Evolutionary conservation across 2,888 invertebrate genomes (phyloP), one percentile per base, ranked within the genome.

Genomic region (Acanthosepion esculentum): DNA sequence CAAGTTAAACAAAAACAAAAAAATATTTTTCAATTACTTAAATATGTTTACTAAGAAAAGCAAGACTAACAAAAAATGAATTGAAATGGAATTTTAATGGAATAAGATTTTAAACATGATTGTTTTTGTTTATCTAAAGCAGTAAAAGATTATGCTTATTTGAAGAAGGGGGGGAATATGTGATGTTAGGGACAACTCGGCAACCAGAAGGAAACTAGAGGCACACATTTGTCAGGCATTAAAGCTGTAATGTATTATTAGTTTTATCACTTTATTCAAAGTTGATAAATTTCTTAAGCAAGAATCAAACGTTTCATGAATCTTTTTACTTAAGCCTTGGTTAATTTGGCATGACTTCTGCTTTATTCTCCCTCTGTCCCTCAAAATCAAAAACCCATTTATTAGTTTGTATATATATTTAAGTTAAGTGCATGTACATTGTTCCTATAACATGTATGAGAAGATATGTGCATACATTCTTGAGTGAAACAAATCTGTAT

Each of bases 31-130:
- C n/a, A 78, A 78, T 78, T 78, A 78, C 78, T 78, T 78, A n/a
- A 78, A 78, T n/a, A 78, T 78, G n/a, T 78, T 78, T 78, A 78
- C 78, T 78, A n/a, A 78, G 78, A 78, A 78, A 78, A 78, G 78
- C n/a, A 78, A n/a, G 78, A 78, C 78, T 26, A 78, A n/a, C 78
- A 78, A 78, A 78, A 78, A 78, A 78, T 78, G n/a, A 78, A 78
- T 78, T 78, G 78, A 78, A 78, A 78, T 78, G 78, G 78, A 78
- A 78, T 78, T 78, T 78, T 78, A 78, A 78, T 78, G 78, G 78
- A 78, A 78, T 78, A 78, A 78, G n/a, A 78, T 78, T 78, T 78
- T n/a, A 33, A 78, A n/a, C 78, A 78, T 78, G n/a, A 18, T 78
- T n/a, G 8, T 78, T 78, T 78, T 78, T 78, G 78, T 78, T 78